Conservation (phyloP, 2,797 vertebrate species). For the Hybognathus amarus region DNA sequence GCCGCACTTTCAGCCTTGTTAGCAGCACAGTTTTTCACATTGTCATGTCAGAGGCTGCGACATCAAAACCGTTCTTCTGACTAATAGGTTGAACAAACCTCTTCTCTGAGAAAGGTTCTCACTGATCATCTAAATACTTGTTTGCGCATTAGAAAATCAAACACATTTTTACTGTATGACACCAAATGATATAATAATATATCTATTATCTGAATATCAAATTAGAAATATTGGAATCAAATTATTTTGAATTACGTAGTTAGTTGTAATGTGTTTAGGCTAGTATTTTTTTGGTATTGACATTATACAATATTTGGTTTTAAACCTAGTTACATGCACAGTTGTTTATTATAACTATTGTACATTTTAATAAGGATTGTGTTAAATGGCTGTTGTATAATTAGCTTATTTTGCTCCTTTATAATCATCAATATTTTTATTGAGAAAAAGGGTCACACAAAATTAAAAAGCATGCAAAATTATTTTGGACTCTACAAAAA, state of each 20-base stretch:
- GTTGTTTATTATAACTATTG: not conserved
- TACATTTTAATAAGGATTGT: not conserved
- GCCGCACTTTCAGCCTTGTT: conserved; percentile 11
- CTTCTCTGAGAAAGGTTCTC: too few species aligned
- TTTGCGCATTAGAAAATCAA: too few species aligned
- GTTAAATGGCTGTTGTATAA: not conserved
- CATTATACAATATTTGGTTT: not conserved
- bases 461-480: not conserved
- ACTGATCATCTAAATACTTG: not conserved
- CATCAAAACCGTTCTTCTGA: not conserved
- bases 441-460: not conserved
- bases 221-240: too few species aligned
- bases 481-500: not conserved
- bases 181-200: not conserved
- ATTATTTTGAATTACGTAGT: not conserved
- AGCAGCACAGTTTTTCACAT: not conserved
- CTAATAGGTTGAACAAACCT: not conserved
- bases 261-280: not conserved
- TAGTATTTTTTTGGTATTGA: not conserved
- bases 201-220: too few species aligned
- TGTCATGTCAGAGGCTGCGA: not conserved
- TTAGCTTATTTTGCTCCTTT: not conserved
- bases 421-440: not conserved
- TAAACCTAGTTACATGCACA: not conserved
- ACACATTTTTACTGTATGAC: not conserved